phyloP scores from a whole-genome alignment of 23 tunicate species.

The Botrylloides violaceus region DNA sequence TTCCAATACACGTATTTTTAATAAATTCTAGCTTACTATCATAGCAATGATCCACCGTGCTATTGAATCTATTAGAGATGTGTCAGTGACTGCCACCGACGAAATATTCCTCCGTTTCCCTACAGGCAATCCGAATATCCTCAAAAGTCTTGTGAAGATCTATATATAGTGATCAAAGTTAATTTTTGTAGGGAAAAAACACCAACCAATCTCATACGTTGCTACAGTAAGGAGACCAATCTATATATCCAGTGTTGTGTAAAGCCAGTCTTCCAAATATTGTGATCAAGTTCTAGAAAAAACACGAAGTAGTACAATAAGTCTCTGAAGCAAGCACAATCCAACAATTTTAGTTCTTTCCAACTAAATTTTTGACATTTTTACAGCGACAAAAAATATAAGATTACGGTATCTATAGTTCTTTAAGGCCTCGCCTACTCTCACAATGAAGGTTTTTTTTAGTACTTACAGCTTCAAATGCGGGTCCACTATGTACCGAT shows the following conservation, averaged over 20 bases:
- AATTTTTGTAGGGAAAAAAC: too few species aligned
- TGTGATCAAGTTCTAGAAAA: slow-evolving; percentile 25
- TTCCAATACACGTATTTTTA: neutral
- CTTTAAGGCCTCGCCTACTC: too few species aligned
- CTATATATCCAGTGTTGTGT: slow-evolving; percentile 72
- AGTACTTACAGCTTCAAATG: slow-evolving; percentile 47
- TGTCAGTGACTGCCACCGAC: slow-evolving; percentile 20
- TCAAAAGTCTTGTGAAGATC: slow-evolving; percentile 42
- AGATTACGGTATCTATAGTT: too few species aligned
- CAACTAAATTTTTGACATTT: too few species aligned
- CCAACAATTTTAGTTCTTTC: too few species aligned
- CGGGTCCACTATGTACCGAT: slow-evolving; percentile 69
- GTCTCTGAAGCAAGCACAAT: too few species aligned
- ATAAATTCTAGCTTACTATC: slow-evolving; percentile 20
- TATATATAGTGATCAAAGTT: too few species aligned
- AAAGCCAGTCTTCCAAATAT: slow-evolving; percentile 80
- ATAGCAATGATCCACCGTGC: slow-evolving; percentile 60
- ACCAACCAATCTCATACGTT: neutral
- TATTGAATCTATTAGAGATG: slow-evolving; percentile 40
- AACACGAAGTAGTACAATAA: neutral
- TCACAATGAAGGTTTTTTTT: too few species aligned
- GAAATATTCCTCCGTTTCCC: slow-evolving; percentile 66
- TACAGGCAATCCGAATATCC: slow-evolving; percentile 70
- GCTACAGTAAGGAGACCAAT: slow-evolving; percentile 46
- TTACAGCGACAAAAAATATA: too few species aligned